Evolutionary conservation across 2,797 vertebrate genomes (phyloP).

Genomic region (Oreochromis mossambicus): DNA sequence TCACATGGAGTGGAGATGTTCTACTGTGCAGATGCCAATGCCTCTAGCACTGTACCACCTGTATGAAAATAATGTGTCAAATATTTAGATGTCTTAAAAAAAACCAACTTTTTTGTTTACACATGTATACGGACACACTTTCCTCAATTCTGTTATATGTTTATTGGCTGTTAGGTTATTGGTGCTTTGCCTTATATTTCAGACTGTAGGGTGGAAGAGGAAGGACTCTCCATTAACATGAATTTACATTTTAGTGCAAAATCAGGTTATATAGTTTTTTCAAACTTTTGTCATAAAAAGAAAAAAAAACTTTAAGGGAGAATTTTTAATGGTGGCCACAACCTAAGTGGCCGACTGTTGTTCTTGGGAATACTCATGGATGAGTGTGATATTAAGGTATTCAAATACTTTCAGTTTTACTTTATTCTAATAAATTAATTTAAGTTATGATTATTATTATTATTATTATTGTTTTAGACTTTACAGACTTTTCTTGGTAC

Average conservation of each 20-base stretch:
- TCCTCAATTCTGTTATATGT: neutral
- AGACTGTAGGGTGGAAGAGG: neutral
- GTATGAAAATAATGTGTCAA: neutral
- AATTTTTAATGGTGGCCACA: neutral
- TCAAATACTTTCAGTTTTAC: neutral
- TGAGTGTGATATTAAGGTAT: neutral
- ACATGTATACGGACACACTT: neutral
- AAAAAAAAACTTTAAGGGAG: neutral
- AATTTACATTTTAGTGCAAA: neutral
- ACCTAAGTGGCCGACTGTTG: neutral
- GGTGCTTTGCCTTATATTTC: neutral
- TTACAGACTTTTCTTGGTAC: neutral
- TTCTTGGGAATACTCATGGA: neutral
- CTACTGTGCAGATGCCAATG: constrained; percentile 83
- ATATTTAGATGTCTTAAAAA: neutral
- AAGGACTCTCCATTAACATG: neutral
- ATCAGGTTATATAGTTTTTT: neutral
- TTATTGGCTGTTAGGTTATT: neutral
- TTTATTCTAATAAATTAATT: neutral
- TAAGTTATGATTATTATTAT: neutral
- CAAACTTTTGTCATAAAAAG: neutral
- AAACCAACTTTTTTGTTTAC: neutral
- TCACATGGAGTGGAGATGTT: constrained; percentile 91
- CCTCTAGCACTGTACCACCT: constrained; percentile 68
- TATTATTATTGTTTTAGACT: neutral